Base-by-base conservation (phyloP, 2,888 invertebrate genomes). In the Heliconius ismenius region DNA sequence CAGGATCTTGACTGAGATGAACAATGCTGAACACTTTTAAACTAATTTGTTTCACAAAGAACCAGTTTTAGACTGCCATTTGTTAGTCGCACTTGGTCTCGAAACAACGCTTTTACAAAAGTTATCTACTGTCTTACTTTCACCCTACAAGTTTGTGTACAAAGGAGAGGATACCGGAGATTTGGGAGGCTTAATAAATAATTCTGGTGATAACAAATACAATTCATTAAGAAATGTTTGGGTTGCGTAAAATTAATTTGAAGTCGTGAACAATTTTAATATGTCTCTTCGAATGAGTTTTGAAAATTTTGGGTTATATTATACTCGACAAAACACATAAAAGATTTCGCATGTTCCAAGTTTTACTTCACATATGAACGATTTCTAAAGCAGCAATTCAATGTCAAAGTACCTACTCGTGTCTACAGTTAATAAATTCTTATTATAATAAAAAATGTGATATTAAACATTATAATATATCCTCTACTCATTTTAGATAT, bases 121-220 rank as follows among this genome's bases (percentile, higher is more conserved):
- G 84, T 87, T 87, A 85, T 87, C 86, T 89, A 86, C 85, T 86
- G 82, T 81, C 21, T 64, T 75, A 74, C 78, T 77, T 83, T 73
- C 82, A 83, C 85, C 84, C 82, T 81, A 82, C 83, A 85, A 87
- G 82, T 87, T 86, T 83, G 82, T 83, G 84, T 83, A 84, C 63
- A 69, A 74, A 64, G 60, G 60, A 72, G 70, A 67, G 67, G 36
- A 43, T 67, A 54, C 58, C 69, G 18, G 69, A 77, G 77, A 77
- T 79, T 77, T 70, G 75, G 60, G 49, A 49, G 39, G 73, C 69
- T 75, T 70, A 75, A 77, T 77, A 75, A 79, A 75, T 78, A 78
- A 78, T 62, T 75, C 75, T 43, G 63, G 58, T 24, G 39, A 68
- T 70, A 73, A 70, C 39, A 69, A 36, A 74, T 65, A 77, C 63